phyloP scores from a whole-genome alignment of 1,140 invertebrate genomes.

The Scaptomyza montana region DNA sequence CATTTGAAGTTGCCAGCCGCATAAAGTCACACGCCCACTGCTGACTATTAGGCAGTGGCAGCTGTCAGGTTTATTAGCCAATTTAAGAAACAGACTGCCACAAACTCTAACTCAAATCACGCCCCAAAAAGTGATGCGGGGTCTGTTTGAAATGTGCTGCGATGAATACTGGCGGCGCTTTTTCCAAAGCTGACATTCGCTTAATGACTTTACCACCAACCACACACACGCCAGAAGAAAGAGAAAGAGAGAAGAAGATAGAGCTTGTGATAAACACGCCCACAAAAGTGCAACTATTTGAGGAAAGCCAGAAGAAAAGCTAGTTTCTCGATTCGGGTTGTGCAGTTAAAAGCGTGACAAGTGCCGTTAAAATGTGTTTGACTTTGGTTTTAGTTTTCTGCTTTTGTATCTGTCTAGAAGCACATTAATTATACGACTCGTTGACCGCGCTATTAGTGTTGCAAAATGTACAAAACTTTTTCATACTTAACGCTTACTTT shows the following conservation, averaged over 20 bases:
- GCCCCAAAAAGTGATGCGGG: constrained; percentile 9
- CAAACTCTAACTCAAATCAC: constrained; percentile 15
- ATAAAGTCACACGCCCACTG: constrained; percentile 59
- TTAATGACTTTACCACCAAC: constrained; percentile 65
- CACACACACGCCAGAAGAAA: constrained; percentile 2
- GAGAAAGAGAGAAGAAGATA: not conserved
- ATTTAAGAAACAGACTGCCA: constrained; percentile 73
- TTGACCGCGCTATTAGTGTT: constrained; percentile 77
- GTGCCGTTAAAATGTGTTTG: constrained; percentile 61
- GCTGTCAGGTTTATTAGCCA: constrained; percentile 79
- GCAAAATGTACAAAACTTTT: constrained; percentile 74
- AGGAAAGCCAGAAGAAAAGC: constrained; percentile 17
- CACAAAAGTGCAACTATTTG: constrained; percentile 72
- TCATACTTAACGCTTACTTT: constrained; percentile 50
- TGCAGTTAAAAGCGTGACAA: constrained; percentile 61
- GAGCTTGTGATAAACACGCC: constrained; percentile 29
- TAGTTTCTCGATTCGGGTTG: constrained; percentile 17
- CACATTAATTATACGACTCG: constrained; percentile 79
- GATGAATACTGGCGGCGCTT: constrained; percentile 76
- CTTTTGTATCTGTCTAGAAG: constrained; percentile 38
- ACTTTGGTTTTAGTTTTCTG: constrained; percentile 72
- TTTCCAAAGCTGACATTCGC: constrained; percentile 63
- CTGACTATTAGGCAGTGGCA: constrained; percentile 33
- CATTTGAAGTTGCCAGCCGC: constrained; percentile 65
- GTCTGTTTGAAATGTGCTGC: constrained; percentile 63